phyloP scores from a whole-genome alignment of 2,797 vertebrate species.

The Brachyrhaphis roseni region DNA sequence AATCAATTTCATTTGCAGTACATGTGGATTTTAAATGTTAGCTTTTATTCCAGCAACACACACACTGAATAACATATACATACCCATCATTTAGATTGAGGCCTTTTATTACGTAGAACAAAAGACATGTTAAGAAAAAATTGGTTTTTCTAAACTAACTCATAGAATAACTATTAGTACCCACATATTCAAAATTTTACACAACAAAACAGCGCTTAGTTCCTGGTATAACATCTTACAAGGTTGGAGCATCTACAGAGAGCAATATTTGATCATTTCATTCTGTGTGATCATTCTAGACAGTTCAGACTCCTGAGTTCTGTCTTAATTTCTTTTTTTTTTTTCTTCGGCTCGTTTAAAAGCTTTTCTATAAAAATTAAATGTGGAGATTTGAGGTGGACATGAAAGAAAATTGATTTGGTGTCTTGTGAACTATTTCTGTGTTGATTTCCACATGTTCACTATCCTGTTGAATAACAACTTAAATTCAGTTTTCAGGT shows the following conservation, averaged over 20 bases:
- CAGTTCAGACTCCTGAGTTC: background rate
- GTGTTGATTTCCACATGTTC: background rate
- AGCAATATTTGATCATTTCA: background rate
- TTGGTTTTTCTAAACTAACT: background rate
- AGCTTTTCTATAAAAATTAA: background rate
- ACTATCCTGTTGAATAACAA: background rate
- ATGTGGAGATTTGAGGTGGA: background rate
- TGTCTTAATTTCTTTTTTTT: background rate
- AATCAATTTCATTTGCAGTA: constrained; percentile 28
- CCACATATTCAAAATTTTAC: background rate
- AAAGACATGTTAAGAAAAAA: background rate
- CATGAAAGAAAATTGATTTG: background rate
- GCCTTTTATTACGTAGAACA: background rate
- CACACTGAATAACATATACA: background rate
- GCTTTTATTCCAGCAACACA: background rate
- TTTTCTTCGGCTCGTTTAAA: background rate
- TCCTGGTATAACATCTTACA: background rate
- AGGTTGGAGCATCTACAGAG: background rate
- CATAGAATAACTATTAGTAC: background rate
- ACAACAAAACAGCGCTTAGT: background rate
- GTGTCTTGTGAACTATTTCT: background rate
- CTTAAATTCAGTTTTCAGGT: background rate
- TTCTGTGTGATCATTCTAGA: background rate
- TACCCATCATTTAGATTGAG: background rate
- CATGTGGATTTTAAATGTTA: background rate